These are phyloP conservation scores for Glandiceps talaboti DNA, from an alignment of 53 echinoderm and acorn worm species.

Conservation along the genomic window DNA sequence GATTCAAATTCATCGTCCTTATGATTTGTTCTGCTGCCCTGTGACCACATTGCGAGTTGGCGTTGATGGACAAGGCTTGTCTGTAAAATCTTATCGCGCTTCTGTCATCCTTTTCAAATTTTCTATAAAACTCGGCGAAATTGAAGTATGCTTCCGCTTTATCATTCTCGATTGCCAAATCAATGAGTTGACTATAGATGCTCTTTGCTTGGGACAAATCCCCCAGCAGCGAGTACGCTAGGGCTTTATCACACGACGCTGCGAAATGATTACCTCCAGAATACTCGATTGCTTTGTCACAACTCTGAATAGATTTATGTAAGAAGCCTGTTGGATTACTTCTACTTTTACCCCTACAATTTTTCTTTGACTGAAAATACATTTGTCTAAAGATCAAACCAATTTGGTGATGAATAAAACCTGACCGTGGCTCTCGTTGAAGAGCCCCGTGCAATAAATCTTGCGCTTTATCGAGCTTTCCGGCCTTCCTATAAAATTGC, in stretches of 20 bases:
- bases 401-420: background rate
- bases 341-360: background rate
- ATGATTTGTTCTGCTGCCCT: background rate
- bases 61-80: background rate
- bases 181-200: background rate
- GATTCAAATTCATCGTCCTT: background rate
- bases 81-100: background rate
- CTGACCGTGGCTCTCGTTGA: background rate
- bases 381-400: background rate
- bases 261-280: background rate
- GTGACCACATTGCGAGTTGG: background rate
- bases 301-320: background rate
- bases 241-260: background rate
- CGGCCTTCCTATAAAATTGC: background rate
- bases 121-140: background rate
- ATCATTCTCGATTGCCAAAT: background rate
- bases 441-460: background rate
- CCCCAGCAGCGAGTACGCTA: background rate
- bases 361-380: background rate
- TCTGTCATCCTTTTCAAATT: background rate
- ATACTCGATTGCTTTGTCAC: background rate
- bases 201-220: background rate
- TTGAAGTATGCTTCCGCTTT: background rate
- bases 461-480: background rate
- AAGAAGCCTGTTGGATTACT: background rate